Base-by-base conservation (phyloP, 2,113 vertebrate genomes). In the Pedetes capensis region DNA sequence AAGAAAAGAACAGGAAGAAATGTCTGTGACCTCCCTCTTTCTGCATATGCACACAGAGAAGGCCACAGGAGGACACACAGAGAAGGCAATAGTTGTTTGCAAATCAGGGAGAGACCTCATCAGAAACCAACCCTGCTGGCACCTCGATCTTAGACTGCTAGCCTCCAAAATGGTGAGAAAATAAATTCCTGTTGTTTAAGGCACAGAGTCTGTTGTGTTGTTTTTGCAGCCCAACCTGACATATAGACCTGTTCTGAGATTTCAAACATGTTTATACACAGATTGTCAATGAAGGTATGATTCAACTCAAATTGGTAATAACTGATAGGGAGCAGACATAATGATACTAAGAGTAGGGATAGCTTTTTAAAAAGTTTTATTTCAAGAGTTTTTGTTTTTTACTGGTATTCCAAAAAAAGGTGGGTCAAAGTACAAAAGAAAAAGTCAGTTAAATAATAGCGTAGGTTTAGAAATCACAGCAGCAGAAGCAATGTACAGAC, bases 401-500 rank as follows among this genome's bases (percentile, higher is more conserved):
- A 98, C 98, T 97, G 84, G 97, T 99, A 98, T 99, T 98, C 98
- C 98, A 99, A 99, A 99, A 99, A 98, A 99, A 98, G 96, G 96
- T 92, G 98, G 98, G 97, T 91, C 92, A 97, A 99, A 99, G 99
- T 99, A 99, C 99, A 99, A 99, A 99, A 99, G 99, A 99, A 99
- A 98, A 99, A 98, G 97, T 98, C 97, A 98, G 98, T 97, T 97
- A 98, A 95, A 97, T 98, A 95, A 99, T 98, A 98, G 99, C 98
- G 97, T 98, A 99, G 98, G 99, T 98, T 98, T 99, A 99, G 99
- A 99, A 99, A 99, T 98, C 99, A 99, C 99, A 99, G 98, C 98
- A 98, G 98, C 98, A 97, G 97, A 94, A 98, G 98, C 98, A 80
- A 97, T 32, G 96, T 44, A 98, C 97, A 96, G 97, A 98, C 97